Evolutionary conservation across 1,140 invertebrate genomes (phyloP), one percentile per base, ranked within the genome.

Genomic region (Phortica variegata): DNA sequence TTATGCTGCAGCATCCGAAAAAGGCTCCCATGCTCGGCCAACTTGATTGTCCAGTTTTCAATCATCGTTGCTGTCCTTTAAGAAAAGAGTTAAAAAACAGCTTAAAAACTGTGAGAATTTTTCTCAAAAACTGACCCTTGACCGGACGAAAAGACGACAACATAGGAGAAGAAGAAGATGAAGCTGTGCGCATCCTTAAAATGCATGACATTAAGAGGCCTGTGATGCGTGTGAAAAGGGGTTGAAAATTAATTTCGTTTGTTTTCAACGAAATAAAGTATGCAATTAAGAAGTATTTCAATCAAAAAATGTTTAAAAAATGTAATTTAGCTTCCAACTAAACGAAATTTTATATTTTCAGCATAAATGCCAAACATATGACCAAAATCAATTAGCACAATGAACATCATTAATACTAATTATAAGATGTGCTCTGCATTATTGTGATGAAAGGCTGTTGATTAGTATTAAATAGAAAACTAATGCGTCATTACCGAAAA

Each of bases 21-120:
- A 39, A 18, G 3, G 38, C 51, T 46, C 13, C 12, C 17, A 26
- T 21, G 43, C 16, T 12, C 34, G 31, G 32, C 10, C 5, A 57
- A 62, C 62, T 42, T 7, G 62, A 44, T 61, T 57, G 54, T 63
- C 62, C 62, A 53, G 62, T 68, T 68, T 31, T 21, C 36, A 20
- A 10, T n/a, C n/a, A n/a, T n/a, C n/a, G n/a, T n/a, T n/a, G n/a
- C n/a, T n/a, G n/a, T n/a, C n/a, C n/a, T n/a, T n/a, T n/a, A 15
- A 26, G 36, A 69, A 70, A 70, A 70, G 58, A 65, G 61, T 69
- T 70, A 39, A 65, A 65, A 70, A 65, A 44, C 47, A 50, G 39
- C 58, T 54, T 49, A 62, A 65, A 70, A 54, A 50, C 38, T 55
- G 65, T 70, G 65, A 70, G 65, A 70, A 70, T 62, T 62, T 70